A percentile compares a stretch with the other conserved stretches of the same genome.
These are phyloP conservation scores for Nomada lathburiana DNA, from an alignment of 2,888 invertebrate genomes.

Conservation along the genomic window DNA sequence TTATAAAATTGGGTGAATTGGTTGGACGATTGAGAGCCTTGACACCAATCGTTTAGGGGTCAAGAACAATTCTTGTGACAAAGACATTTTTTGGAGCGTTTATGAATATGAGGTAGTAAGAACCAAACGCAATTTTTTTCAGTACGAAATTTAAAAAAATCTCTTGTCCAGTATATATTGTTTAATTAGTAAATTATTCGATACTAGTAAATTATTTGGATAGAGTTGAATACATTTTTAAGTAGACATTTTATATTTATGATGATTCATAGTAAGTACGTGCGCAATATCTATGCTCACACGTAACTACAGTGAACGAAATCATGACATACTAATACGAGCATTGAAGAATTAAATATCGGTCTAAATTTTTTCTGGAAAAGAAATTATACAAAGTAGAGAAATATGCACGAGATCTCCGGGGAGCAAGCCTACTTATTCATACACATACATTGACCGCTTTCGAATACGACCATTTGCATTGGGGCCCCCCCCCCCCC, in stretches of 20 bases:
- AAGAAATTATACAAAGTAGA: not conserved
- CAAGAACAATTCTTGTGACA: slow-evolving; percentile 40
- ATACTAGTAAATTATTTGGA: not conserved
- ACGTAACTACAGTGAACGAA: not conserved
- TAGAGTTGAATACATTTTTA: slow-evolving; percentile 5
- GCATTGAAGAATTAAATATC: slow-evolving; percentile 37
- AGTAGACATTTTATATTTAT: slow-evolving; percentile 1
- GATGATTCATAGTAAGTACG: not conserved
- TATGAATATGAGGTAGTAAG: not conserved
- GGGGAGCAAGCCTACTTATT: slow-evolving; percentile 23
- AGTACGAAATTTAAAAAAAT: not conserved
- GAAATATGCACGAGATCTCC: slow-evolving; percentile 46
- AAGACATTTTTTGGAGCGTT: slow-evolving; percentile 6
- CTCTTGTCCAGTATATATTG: too few species aligned
- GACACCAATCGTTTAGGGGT: slow-evolving; percentile 14
- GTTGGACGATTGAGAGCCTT: slow-evolving; percentile 13
- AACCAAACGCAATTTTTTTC: slow-evolving; percentile 9
- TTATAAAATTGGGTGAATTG: not conserved
- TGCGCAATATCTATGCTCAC: slow-evolving; percentile 1
- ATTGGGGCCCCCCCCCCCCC: too few species aligned
- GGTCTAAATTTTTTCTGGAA: slow-evolving; percentile 8
- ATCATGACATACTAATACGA: slow-evolving; percentile 5
- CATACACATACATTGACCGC: slow-evolving; percentile 16
- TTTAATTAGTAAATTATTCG: not conserved
- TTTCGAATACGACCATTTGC: slow-evolving; percentile 12